Evolutionary conservation across 2,113 vertebrate genomes (phyloP).

Genomic region (Bathybates hornii): DNA sequence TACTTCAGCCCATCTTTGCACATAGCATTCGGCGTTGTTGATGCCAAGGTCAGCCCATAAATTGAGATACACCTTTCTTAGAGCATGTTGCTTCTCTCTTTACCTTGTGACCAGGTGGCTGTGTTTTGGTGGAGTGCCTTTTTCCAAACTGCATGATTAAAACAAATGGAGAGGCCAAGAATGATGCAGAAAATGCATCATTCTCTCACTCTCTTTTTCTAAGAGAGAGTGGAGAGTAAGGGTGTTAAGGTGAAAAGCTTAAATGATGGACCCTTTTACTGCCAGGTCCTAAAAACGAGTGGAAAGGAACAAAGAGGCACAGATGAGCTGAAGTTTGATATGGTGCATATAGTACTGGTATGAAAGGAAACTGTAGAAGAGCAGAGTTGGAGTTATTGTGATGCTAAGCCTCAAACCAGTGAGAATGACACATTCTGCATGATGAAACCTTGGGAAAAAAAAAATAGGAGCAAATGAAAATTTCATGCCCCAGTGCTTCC

Average conservation of each 20-base stretch:
- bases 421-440: constrained; percentile 27
- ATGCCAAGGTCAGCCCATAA: neutral
- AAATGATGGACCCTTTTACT: neutral
- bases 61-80: neutral
- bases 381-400: constrained; percentile 4
- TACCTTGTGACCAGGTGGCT: neutral
- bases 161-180: neutral
- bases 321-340: neutral
- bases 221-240: neutral
- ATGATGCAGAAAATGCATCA: neutral
- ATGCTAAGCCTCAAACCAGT: constrained; percentile 13
- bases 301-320: neutral
- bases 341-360: neutral
- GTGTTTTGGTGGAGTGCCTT: neutral
- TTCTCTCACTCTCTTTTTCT: neutral
- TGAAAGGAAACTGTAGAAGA: neutral
- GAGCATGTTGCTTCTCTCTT: neutral
- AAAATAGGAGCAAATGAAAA: constrained; percentile 40
- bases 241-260: neutral
- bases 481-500: constrained; percentile 40
- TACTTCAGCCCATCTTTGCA: neutral
- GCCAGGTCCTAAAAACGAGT: neutral
- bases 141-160: neutral
- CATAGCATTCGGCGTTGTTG: neutral
- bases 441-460: constrained; percentile 20